These are phyloP conservation scores for Telmatherina bonti DNA, from an alignment of 2,797 vertebrate genomes.

Conservation along the genomic window DNA sequence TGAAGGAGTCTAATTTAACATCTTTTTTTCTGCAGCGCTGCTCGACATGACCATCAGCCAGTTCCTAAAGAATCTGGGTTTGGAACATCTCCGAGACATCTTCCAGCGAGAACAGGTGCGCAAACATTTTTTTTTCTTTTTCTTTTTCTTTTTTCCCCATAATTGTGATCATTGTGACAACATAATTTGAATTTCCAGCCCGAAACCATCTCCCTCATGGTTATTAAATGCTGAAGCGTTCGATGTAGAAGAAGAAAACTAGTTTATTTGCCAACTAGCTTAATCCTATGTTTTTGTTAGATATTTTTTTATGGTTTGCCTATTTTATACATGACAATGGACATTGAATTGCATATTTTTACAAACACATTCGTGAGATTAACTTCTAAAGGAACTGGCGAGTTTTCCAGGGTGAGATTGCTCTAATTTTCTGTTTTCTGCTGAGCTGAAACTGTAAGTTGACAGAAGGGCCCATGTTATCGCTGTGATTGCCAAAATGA, in stretches of 20 bases:
- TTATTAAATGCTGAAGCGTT: background rate
- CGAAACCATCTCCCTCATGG: background rate
- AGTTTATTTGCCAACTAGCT: background rate
- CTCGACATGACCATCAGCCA: constrained; percentile 99
- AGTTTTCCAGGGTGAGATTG: background rate
- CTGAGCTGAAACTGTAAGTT: background rate
- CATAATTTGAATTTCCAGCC: background rate
- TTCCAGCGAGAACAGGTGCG: constrained; percentile 96
- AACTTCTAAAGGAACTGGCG: background rate
- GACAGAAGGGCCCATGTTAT: background rate
- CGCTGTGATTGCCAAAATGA: background rate
- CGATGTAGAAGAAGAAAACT: too few species aligned
- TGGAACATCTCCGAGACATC: constrained; percentile 96
- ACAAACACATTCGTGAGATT: background rate
- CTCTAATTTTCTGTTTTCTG: background rate
- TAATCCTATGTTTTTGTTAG: background rate
- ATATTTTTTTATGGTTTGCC: background rate
- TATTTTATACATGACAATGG: background rate
- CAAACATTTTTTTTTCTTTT: background rate
- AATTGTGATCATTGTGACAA: too few species aligned
- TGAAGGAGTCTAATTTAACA: too few species aligned
- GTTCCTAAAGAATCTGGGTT: constrained; percentile 95
- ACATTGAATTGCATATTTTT: background rate
- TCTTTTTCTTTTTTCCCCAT: background rate
- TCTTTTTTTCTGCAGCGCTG: constrained; percentile 59